Evolutionary conservation across 2,113 vertebrate genomes (phyloP), one percentile per base, ranked within the genome.

Genomic region (Indicator maculatus): DNA sequence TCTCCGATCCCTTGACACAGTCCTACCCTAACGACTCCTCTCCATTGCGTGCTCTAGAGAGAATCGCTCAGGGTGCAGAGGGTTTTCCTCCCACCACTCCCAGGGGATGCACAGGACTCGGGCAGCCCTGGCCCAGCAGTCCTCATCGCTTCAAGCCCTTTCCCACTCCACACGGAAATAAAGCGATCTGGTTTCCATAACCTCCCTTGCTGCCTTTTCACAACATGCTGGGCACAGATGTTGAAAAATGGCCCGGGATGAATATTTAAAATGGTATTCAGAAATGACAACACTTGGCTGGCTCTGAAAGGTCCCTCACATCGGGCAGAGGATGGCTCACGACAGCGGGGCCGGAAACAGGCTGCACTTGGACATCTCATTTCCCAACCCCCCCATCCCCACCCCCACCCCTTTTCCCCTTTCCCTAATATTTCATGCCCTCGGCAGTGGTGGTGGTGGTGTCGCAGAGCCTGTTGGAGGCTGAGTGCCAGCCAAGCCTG

Each of bases 251-350:
- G 89, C 80, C 73, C 73, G 75, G 93, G 91, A 93, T 96, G 90
- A 94, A 95, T 90, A 86, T 95, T 96, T 96, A 95, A 94, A 95
- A 92, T 82, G 88, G 88, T 93, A 94, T 96, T 93, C 92, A 90
- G 86, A 93, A 80, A 97, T 91, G 90, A 97, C 91, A 95, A 82
- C 93, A 93, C 73, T 90, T 96, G 94, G 95, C 94, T 1, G 1
- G 67, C 86, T 94, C 94, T 94, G 91, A 95, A 93, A 96, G 96
- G 94, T 91, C 84, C 74, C 94, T 96, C 91, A 93, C 88, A 94
- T 87, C 0, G 58, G 58, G 80, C 28, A 85, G 53, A 92, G 90
- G 88, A 95, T 53, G 79, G 91, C 73, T 94, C 93, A 90, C 45
- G 69, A 95, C 88, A 93, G 83, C 55, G 0, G 72, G 72, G 77